Base-by-base conservation (phyloP, 2,113 vertebrate genomes). In the Poecilia latipinna region DNA sequence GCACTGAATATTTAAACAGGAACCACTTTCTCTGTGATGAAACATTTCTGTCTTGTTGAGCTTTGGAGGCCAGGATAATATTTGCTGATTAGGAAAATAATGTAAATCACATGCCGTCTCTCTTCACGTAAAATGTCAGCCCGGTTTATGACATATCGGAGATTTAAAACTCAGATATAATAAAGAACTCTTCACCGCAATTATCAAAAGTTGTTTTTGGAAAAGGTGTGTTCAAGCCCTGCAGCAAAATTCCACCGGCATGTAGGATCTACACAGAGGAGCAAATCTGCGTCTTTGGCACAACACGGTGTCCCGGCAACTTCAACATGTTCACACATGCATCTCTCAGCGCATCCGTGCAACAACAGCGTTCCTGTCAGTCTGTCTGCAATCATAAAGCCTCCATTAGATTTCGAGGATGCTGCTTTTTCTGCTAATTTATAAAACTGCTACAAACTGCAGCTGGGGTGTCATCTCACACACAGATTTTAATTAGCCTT, bases 401-500 rank as follows among this genome's bases (percentile, higher is more conserved):
- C 33, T 42, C 51, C 60, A 42, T 28, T 29, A 48, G 22, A 54
- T 33, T 54, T 51, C 26, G 31, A 31, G 37, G 13, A 57, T 22
- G 24, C 24, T 39, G 32, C 33, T 54, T 39, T 37, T 32, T 72
- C 57, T 4, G 22, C 17, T 81, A 51, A 81, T 81, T 67, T 71
- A 62, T 35, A 29, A 54, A 74, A 74, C 10, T 65, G 8, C 13
- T 57, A 13, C 32, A 72, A 75, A 67, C 12, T 28, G 37, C 51
- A 51, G 28, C 48, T 76, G 19, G 26, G 32, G 29, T 32, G 15
- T 37, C 65, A 22, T 11, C 44, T 68, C 35, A 63, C 24, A 28
- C 28, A 68, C 60, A 75, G 76, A 69, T 69, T 76, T 69, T 61
- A 48, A 73, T 42, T 70, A 73, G 71, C 35, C 24, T 19, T 44